These are phyloP conservation scores for Philypnodon macrostomus DNA, from an alignment of 2,797 vertebrate species.

Conservation along the genomic window DNA sequence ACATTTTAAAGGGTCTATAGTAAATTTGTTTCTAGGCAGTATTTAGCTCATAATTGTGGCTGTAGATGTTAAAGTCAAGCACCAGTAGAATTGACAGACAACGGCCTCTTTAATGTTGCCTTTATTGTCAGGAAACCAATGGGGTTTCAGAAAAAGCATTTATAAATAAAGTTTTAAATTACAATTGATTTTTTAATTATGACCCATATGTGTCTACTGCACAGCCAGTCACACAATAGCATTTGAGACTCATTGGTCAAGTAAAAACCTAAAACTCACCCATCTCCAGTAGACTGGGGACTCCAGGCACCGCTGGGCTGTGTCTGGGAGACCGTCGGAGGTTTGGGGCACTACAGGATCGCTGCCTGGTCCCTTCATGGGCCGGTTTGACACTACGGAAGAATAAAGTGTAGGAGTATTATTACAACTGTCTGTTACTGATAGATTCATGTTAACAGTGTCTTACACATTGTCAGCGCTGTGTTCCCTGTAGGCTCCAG, in stretches of 20 bases:
- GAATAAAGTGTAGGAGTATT: not conserved
- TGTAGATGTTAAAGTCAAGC: too few species aligned
- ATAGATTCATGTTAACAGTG: not conserved
- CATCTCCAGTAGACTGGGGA: conserved; percentile 90
- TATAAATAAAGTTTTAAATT: too few species aligned
- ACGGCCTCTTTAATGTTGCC: too few species aligned
- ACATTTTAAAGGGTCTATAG: not conserved
- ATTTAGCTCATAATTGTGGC: too few species aligned
- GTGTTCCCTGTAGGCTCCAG: conserved; percentile 82
- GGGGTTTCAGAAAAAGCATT: too few species aligned
- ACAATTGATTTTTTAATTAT: too few species aligned
- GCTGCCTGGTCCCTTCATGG: conserved; percentile 87
- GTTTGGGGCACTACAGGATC: conserved; percentile 93
- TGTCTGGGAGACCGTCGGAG: conserved; percentile 88
- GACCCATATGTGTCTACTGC: too few species aligned
- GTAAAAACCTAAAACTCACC: conserved; percentile 73
- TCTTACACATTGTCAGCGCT: conserved; percentile 86
- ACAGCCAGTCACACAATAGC: not conserved
- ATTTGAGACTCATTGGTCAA: too few species aligned
- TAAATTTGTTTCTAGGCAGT: too few species aligned
- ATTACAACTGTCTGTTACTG: too few species aligned
- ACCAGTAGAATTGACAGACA: too few species aligned
- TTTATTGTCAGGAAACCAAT: too few species aligned
- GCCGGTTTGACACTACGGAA: conserved; percentile 83
- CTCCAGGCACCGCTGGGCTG: conserved; percentile 85